Conservation (phyloP, 2,113 vertebrate species). For the Xerus inauris region DNA sequence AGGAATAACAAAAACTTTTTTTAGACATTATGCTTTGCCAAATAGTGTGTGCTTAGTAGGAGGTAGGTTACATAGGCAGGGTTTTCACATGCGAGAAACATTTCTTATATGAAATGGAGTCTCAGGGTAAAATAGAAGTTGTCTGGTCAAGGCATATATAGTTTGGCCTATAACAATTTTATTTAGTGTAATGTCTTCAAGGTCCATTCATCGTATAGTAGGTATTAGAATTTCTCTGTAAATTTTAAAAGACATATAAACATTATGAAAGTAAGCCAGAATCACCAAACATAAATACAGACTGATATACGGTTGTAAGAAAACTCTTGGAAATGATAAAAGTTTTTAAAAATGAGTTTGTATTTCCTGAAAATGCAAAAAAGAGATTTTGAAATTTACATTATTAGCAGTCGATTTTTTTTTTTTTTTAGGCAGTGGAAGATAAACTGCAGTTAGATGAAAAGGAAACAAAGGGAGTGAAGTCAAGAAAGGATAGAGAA, state of each 20-base stretch:
- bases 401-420: not conserved
- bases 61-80: too few relatives aligned
- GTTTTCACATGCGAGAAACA: too few relatives aligned
- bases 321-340: not conserved
- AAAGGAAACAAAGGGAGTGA: not conserved
- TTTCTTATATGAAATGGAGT: too few relatives aligned
- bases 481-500: not conserved
- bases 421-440: not conserved
- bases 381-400: not conserved
- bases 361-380: not conserved
- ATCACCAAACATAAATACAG: not conserved
- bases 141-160: too few relatives aligned
- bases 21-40: too few relatives aligned
- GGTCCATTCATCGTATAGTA: rapidly evolving
- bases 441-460: not conserved
- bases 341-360: not conserved
- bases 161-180: not conserved
- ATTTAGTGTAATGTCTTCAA: not conserved
- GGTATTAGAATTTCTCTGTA: not conserved
- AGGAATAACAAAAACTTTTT: too few relatives aligned
- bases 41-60: too few relatives aligned
- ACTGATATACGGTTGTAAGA: not conserved
- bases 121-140: too few relatives aligned
- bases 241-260: not conserved
- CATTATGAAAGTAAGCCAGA: not conserved